Base-by-base conservation (phyloP, 2,113 vertebrate species). In the Phrynocephalus versicolor region DNA sequence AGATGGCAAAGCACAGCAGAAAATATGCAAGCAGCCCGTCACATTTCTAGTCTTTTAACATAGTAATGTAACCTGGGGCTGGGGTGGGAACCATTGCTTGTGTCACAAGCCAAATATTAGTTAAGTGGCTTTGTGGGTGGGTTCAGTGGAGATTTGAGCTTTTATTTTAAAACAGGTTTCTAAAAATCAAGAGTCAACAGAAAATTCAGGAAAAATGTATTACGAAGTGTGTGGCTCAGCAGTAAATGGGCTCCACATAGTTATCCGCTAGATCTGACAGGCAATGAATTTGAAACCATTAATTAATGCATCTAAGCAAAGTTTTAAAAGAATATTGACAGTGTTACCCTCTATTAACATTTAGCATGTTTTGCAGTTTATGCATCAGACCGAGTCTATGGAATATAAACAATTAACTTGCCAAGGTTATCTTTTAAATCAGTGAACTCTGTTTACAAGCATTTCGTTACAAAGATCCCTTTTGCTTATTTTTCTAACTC, bases 401-500 rank as follows among this genome's bases (percentile, higher is more conserved):
- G 62, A 79, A 85, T 65, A 37, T 0, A 0, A 12, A 82, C 7
- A 79, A 58, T 72, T 58, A 82, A 37, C 35, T 39, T 25, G 16
- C 30, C 60, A 25, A 39, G 37, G 41, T 39, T 85, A 25, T 21
- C 74, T 69, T 84, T 87, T 7, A 33, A 89, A 85, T n/a, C 6
- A 88, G 71, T 12, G 51, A 25, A 64, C 5, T 23, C 16, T 41
- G 81, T 72, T 78, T n/a, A n/a, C 39, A 27, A 33, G 9, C 18
- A 76, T 75, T 69, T 72, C 27, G 1, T 27, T 55, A 57, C 62
- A 30, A n/a, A 82, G 35, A 69, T 35, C 21, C 16, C 71, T 88
- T 85, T 84, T 89, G 45, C 88, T 87, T 85, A 84, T 92, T 94
- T 93, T 89, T 70, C 73, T 88, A 62, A 82, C 23, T 88, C 84